Evolutionary conservation across 1,140 invertebrate genomes (phyloP), one percentile per base, ranked within the genome.

Genomic region (Matsumurasca onukii): DNA sequence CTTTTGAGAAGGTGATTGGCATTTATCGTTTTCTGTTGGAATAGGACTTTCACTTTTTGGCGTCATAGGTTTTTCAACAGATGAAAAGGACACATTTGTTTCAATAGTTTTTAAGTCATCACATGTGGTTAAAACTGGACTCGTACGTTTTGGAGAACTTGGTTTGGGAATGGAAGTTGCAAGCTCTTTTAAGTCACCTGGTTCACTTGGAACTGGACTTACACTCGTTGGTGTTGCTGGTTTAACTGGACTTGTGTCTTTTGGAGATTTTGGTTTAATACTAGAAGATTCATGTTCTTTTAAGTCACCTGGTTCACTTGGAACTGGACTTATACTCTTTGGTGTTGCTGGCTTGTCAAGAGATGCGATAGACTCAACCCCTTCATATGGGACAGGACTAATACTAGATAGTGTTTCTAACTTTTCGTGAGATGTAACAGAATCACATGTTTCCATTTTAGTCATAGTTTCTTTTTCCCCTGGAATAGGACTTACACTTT

Each of bases 401-500:
- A n/a, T n/a, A n/a, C n/a, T n/a, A n/a, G n/a, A n/a, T n/a, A n/a
- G n/a, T n/a, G n/a, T n/a, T n/a, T n/a, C n/a, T n/a, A n/a, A 45
- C 9, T 45, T 45, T 45, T 45, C 34, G 34, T 45, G 9, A 12
- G 9, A 9, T 45, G 9, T 17, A 45, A 17, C 34, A 45, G 9
- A 17, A 45, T 17, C 17, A 9, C 17, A 12, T 45, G 9, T 45
- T 45, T 9, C 34, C 9, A 12, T 17, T 17, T 17, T 45, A 45
- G 17, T 17, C 9, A 45, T 45, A 45, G 9, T 20, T n/a, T 55
- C 51, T 55, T 55, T 55, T 55, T 61, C 12, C 13, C 3, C 13
- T 3, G 24, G 68, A 5, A 64, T 39, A 27, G 68, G 68, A 55
- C 30, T 13, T 3, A 39, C 39, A 48, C 31, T 39, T 24, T 34